Conservation (phyloP, 2,113 vertebrate genomes). For the Pheucticus melanocephalus region DNA sequence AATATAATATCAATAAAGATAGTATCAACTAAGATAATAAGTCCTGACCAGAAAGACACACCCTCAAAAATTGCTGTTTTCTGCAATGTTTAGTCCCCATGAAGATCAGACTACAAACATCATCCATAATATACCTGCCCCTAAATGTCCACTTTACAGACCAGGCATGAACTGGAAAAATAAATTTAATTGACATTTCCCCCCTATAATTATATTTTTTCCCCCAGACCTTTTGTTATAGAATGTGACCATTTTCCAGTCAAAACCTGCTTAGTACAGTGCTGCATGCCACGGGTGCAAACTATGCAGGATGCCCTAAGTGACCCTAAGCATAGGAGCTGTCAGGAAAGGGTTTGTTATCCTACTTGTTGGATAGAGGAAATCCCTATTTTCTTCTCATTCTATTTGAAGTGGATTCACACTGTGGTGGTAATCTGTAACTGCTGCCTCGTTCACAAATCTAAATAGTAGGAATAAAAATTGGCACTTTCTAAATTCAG, state of each 20-base stretch:
- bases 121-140: not conserved
- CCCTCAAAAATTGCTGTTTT: rapidly evolving
- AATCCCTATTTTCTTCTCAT: not conserved
- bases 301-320: not conserved
- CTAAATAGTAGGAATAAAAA: not conserved
- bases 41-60: rapidly evolving
- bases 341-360: not conserved
- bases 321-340: not conserved
- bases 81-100: not conserved
- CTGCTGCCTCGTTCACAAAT: not conserved
- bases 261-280: not conserved
- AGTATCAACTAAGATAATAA: not conserved
- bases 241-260: not conserved
- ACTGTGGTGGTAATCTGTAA: not conserved
- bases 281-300: not conserved
- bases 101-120: not conserved
- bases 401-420: not conserved
- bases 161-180: not conserved
- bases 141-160: not conserved
- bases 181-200: not conserved
- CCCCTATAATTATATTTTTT: not conserved
- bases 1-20: not conserved
- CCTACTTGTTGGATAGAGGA: not conserved
- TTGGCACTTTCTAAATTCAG: not conserved
- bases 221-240: not conserved